Base-by-base conservation (phyloP, 2,888 invertebrate genomes). In the Koerneria pararmatus region DNA sequence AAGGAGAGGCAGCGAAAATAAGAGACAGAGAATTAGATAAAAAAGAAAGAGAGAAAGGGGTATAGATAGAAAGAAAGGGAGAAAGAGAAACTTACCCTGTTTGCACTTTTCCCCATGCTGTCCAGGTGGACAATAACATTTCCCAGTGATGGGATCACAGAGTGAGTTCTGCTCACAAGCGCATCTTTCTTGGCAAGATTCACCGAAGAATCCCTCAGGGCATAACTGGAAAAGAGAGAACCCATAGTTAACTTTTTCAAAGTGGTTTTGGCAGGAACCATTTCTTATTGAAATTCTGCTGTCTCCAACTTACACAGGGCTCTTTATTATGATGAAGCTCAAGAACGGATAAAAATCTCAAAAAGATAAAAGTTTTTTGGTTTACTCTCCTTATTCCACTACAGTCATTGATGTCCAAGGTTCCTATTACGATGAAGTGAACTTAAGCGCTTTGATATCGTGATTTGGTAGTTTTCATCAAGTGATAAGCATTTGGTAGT, bases 131-230 rank as follows among this genome's bases (percentile, higher is more conserved):
- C 85, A 85, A 62, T 74, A 75, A 72, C 86, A 86, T 11, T 74
- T 75, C 86, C 95, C 95, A 37, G 90, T 90, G n/a, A 91, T 89
- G 73, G 92, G 92, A 84, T 93, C 90, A 82, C 95, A 95, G 76
- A 91, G 90, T 0, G 91, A 93, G 48, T 75, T 90, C 51, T 34
- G 24, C 8, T 73, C 74, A 56, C 76, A 74, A 1, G 69, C 59
- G 29, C 79, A 79, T 29, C 72, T 69, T 24, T 72, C 56, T 6
- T 66, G 49, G 48, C 79, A 79, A 24, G 35, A 69, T 15, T 72
- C 70, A 6, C 79, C 79, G 62, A 61, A 78, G n/a, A 66, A 70
- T 19, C 77, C 77, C 8, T 69, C 68, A 11, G 77, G 75, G 41
- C 79, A 79, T 1, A 76, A 68, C 70, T 71, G 57, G 27, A 69